Conservation (phyloP, 23 tunicate species). For the Phallusia fumigata region DNA sequence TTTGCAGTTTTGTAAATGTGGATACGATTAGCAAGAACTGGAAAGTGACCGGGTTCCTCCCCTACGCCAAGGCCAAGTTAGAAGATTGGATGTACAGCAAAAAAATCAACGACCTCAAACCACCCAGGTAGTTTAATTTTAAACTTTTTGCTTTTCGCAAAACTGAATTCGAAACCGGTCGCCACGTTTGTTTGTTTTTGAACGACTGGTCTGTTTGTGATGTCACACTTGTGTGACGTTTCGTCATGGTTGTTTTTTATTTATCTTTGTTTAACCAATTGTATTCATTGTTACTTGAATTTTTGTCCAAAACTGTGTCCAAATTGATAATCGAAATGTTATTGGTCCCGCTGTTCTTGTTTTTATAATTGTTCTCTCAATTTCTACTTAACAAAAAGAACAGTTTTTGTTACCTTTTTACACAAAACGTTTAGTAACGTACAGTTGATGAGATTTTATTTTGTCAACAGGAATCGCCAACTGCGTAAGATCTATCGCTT, state of each 20-base stretch:
- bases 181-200: neutral
- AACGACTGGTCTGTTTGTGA: neutral
- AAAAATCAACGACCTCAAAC: slow-evolving; percentile 33
- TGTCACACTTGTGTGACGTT: no score
- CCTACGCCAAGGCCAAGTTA: slow-evolving; percentile 50
- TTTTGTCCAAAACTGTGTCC: no score
- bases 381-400: no score
- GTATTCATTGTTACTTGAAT: no score
- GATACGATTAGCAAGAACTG: slow-evolving; percentile 54
- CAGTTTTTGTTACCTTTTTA: no score
- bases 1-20: slow-evolving; percentile 50
- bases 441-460: no score
- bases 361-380: no score
- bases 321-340: no score
- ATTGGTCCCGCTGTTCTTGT: no score
- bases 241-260: no score
- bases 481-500: slow-evolving; percentile 54
- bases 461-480: slow-evolving; percentile 36
- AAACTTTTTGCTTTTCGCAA: neutral
- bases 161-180: neutral
- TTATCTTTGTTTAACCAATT: no score
- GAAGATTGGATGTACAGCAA: slow-evolving; percentile 73
- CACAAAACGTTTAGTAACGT: no score
- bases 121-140: slow-evolving; percentile 54
- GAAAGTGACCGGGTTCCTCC: slow-evolving; percentile 54